A percentile compares a stretch with the other conserved stretches of the same genome.
Conservation (phyloP, 2,888 invertebrate genomes). For the Zonitis immaculata region DNA sequence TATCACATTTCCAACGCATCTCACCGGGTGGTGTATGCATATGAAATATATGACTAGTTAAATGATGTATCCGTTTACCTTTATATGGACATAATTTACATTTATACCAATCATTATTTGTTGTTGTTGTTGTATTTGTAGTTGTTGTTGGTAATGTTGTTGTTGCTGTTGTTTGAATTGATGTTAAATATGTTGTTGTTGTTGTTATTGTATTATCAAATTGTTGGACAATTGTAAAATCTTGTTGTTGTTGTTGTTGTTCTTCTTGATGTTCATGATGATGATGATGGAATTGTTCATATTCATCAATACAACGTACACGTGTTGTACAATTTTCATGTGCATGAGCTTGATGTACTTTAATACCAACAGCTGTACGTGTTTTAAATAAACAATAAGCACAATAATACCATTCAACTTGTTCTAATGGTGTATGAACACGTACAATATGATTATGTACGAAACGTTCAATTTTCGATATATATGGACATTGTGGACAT, state of each 20-base stretch:
- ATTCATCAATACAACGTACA: not conserved
- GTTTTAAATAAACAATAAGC: conserved; percentile 1
- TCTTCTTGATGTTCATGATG: not conserved
- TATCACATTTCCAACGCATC: not conserved
- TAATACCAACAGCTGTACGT: not conserved
- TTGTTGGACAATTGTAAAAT: not conserved
- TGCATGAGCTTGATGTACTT: not conserved
- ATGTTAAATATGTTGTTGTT: not conserved
- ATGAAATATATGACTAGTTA: not conserved
- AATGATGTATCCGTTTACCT: not conserved
- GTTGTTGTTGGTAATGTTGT: not conserved
- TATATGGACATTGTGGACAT: not conserved
- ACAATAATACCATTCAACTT: conserved; percentile 2
- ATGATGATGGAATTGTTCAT: not conserved
- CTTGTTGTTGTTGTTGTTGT: not conserved
- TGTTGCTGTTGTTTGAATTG: not conserved
- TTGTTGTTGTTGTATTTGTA: not conserved
- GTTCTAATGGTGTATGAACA: not conserved
- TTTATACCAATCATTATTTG: not conserved
- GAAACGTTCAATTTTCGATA: not conserved
- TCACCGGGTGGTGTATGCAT: conserved; percentile 2
- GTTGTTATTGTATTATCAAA: not conserved
- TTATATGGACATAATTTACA: not conserved
- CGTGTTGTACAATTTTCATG: not conserved
- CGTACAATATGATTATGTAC: not conserved